Base-by-base conservation (phyloP, 2,797 vertebrate species). In the Threskiornis aethiopicus region DNA sequence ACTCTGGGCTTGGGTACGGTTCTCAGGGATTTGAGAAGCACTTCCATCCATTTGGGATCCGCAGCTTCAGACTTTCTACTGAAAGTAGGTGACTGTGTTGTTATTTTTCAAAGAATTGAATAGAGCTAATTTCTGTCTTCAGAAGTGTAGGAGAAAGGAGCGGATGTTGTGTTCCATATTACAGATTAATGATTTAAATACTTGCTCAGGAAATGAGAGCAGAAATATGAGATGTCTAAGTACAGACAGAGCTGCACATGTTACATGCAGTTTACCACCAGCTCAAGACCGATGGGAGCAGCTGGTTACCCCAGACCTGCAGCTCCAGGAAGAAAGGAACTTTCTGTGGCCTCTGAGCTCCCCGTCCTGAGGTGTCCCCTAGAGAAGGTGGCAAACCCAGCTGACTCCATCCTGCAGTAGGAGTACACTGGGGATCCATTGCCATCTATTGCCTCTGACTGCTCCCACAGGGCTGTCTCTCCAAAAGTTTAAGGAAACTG, bases 351-450 rank as follows among this genome's bases (percentile, higher is more conserved):
- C n/a, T 73, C 42, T 54, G 20, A 73, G 5, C 14, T 39, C 2
- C 20, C 22, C 0, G 0, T 37, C 17, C 19, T 21, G 19, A 65
- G 21, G 5, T 44, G 6, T 66, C 7, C 15, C 17, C 25, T 29
- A 4, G 1, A 24, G 8, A 9, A 2, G 19, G 57, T 29, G 37
- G 16, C 46, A 84, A 72, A 81, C 5, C 31, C 37, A 77, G 37
- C 11, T 3, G 12, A 35, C 16, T 51, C 20, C 25, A n/a, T 28
- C n/a, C 33, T 70, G 6, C 16, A 44, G 42, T 41, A 20, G 49
- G 10, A 73, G 16, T 16, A 41, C 13, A 6, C 16, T 18, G 19
- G 13, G 4, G 4, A 41, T 44, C 31, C 41, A 31, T n/a, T 69
- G 19, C 16, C 28, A 22, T 65, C 13, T 59, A 9, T 13, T 20